Conservation (phyloP, 2,888 invertebrate species). For the Eupithecia tripunctaria region DNA sequence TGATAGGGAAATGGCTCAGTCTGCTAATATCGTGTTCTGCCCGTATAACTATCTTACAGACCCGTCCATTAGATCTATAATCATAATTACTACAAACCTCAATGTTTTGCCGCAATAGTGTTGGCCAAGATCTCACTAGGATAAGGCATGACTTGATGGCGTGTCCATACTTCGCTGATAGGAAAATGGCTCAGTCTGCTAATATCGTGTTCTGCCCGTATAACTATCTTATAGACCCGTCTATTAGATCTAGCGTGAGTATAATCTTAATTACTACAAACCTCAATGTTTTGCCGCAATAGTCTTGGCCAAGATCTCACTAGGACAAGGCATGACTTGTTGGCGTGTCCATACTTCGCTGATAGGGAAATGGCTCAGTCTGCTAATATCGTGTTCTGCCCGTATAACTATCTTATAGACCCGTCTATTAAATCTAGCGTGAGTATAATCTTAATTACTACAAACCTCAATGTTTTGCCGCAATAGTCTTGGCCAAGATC, state of each 20-base stretch:
- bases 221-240: slow-evolving; percentile 90
- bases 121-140: slow-evolving; percentile 86
- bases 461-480: slow-evolving; percentile 52
- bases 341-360: slow-evolving; percentile 89
- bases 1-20: slow-evolving; percentile 82
- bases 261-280: background rate
- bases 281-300: too few relatives aligned
- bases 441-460: too few relatives aligned
- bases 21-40: slow-evolving; percentile 90
- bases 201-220: slow-evolving; percentile 93
- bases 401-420: slow-evolving; percentile 92
- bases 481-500: slow-evolving; percentile 83
- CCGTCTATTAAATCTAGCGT: slow-evolving; percentile 86
- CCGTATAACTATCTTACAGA: slow-evolving; percentile 93
- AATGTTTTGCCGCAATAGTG: slow-evolving; percentile 13
- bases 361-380: slow-evolving; percentile 82
- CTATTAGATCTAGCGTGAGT: slow-evolving; percentile 85
- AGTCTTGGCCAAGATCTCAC: slow-evolving; percentile 86
- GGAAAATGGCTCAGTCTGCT: slow-evolving; percentile 84
- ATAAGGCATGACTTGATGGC: slow-evolving; percentile 71
- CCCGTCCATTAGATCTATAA: slow-evolving; percentile 83
- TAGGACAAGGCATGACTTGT: slow-evolving; percentile 65
- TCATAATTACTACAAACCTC: slow-evolving; percentile 52
- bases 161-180: slow-evolving; percentile 89
- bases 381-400: slow-evolving; percentile 91